Conservation (phyloP, 2,797 vertebrate species). For the Gallinago nigripennis region DNA sequence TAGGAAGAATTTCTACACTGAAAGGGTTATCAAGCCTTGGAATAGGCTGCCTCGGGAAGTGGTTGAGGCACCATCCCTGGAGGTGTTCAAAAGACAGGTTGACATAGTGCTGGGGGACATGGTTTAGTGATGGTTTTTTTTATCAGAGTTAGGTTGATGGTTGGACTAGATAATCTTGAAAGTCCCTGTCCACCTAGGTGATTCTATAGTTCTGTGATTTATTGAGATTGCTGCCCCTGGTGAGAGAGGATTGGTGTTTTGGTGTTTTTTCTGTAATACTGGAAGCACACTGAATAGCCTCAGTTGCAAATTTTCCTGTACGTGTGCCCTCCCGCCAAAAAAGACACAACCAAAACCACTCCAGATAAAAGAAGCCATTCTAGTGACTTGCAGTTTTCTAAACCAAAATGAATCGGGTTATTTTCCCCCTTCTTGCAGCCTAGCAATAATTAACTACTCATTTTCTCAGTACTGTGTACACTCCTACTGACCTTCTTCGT, state of each 20-base stretch:
- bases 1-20: too few relatives aligned
- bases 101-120: too few relatives aligned
- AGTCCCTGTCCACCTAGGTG: too few relatives aligned
- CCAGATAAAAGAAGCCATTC: neutral
- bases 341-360: neutral
- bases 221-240: neutral
- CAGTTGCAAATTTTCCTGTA: fast-evolving
- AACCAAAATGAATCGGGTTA: neutral
- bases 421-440: slow-evolving; percentile 15
- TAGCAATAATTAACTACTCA: slow-evolving; percentile 68
- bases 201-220: neutral
- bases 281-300: neutral
- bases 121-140: too few relatives aligned
- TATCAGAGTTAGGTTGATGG: too few relatives aligned
- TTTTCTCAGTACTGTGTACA: slow-evolving; percentile 65
- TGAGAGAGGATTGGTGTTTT: neutral
- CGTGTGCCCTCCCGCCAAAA: neutral
- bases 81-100: too few relatives aligned
- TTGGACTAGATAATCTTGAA: too few relatives aligned
- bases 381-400: neutral
- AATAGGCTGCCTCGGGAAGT: too few relatives aligned
- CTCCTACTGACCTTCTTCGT: slow-evolving; percentile 57
- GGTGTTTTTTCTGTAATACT: neutral
- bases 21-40: too few relatives aligned
- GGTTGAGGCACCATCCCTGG: too few relatives aligned